These are phyloP conservation scores for Euzetes globulus DNA, from an alignment of 2,888 invertebrate species.

Conservation along the genomic window DNA sequence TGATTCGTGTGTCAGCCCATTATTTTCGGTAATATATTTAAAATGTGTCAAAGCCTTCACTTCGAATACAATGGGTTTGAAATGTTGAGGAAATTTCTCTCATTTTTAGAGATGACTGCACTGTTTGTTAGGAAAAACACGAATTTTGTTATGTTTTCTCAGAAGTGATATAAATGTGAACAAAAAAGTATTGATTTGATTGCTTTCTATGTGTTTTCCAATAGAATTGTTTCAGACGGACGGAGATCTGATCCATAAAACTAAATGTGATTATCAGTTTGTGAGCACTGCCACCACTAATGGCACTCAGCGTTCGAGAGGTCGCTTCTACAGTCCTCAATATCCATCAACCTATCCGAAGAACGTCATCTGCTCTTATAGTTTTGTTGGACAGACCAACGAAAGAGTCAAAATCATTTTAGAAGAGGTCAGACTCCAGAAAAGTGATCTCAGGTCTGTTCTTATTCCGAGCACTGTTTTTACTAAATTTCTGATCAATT, in stretches of 20 bases:
- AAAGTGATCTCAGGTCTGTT: slow-evolving; percentile 64
- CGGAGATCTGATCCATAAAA: slow-evolving; percentile 65
- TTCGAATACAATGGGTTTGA: background rate
- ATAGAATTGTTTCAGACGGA: slow-evolving; percentile 72
- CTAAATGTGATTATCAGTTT: slow-evolving; percentile 78
- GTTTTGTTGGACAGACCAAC: slow-evolving; percentile 63
- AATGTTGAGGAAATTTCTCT: background rate
- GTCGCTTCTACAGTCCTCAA: slow-evolving; percentile 79
- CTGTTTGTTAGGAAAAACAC: background rate
- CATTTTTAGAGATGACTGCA: background rate
- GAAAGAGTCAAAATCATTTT: slow-evolving; percentile 73
- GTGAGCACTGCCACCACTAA: background rate
- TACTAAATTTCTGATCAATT: slow-evolving; percentile 30
- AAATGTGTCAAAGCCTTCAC: too few species aligned
- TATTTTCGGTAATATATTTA: too few species aligned
- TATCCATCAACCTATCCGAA: slow-evolving; percentile 93
- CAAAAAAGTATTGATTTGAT: slow-evolving; percentile 4
- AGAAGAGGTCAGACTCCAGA: slow-evolving; percentile 68
- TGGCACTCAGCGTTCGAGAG: slow-evolving; percentile 48
- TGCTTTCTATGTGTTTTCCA: slow-evolving; percentile 44
- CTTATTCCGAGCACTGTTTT: slow-evolving; percentile 26
- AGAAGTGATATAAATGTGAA: background rate
- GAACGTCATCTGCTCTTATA: slow-evolving; percentile 78
- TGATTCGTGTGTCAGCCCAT: background rate
- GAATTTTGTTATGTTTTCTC: background rate